phyloP scores from a whole-genome alignment of 2,888 invertebrate species.

The Brachyopa scutellaris region DNA sequence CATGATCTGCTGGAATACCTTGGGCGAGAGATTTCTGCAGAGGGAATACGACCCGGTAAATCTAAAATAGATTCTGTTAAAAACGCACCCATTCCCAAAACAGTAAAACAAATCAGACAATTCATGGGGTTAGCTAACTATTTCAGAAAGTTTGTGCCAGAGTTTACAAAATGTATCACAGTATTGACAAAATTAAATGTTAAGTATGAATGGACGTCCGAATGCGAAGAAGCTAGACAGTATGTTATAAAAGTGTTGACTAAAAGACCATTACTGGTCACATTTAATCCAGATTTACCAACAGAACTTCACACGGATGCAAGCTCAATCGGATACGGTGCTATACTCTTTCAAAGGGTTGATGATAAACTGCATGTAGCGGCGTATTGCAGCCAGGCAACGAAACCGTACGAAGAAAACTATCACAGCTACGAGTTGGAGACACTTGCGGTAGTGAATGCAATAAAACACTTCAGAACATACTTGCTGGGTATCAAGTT shows the following conservation, averaged over 20 bases:
- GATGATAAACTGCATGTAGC: slow-evolving; percentile 27
- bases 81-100: slow-evolving; percentile 9
- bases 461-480: slow-evolving; percentile 4
- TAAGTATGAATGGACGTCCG: neutral
- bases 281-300: slow-evolving; percentile 15
- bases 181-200: neutral
- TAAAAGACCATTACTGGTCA: slow-evolving; percentile 22
- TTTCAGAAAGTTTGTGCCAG: slow-evolving; percentile 41
- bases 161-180: slow-evolving; percentile 9
- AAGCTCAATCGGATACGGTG: slow-evolving; percentile 29
- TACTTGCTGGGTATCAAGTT: slow-evolving; percentile 25
- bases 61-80: slow-evolving; percentile 24
- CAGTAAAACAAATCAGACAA: slow-evolving; percentile 32
- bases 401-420: slow-evolving; percentile 17
- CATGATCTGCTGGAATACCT: slow-evolving; percentile 71
- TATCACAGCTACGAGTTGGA: slow-evolving; percentile 36
- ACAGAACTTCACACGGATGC: slow-evolving; percentile 56
- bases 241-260: slow-evolving; percentile 12
- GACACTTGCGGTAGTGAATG: slow-evolving; percentile 7
- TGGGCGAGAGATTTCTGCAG: slow-evolving; percentile 71
- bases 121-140: slow-evolving; percentile 40
- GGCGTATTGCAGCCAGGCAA: slow-evolving; percentile 46
- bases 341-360: slow-evolving; percentile 38
- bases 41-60: slow-evolving; percentile 29
- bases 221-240: slow-evolving; percentile 2